phyloP scores from a whole-genome alignment of 2,888 invertebrate species.

The Congeria kusceri region DNA sequence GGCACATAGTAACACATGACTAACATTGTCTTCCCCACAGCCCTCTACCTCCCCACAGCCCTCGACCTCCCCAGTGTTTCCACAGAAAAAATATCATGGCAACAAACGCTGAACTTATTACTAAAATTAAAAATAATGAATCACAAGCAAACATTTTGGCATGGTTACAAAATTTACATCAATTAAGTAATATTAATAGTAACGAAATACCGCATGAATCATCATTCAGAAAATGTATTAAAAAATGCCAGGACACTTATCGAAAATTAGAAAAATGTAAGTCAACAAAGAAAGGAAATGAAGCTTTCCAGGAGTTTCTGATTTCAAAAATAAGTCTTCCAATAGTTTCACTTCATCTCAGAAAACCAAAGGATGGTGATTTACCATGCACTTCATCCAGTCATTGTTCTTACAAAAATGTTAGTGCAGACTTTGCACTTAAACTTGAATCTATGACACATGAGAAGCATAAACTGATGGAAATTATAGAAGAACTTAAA shows the following conservation, averaged over 20 bases:
- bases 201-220: no score
- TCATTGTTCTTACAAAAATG: constrained; percentile 8
- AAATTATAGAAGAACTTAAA: constrained; percentile 11
- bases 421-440: constrained; percentile 4
- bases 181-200: neutral
- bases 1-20: no score
- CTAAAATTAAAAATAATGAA: neutral
- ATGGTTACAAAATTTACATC: neutral
- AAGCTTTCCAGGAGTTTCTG: neutral
- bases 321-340: constrained; percentile 7
- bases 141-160: neutral
- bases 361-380: neutral
- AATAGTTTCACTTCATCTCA: neutral
- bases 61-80: constrained; percentile 12
- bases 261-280: constrained; percentile 1
- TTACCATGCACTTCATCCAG: neutral
- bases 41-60: constrained; percentile 2
- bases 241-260: constrained; percentile 12
- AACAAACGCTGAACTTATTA: neutral
- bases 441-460: neutral
- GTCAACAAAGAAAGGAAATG: neutral
- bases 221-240: constrained; percentile 12
- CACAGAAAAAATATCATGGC: neutral
- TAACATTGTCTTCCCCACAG: no score
- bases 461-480: constrained; percentile 8